Evolutionary conservation across 2,888 invertebrate species (phyloP), one percentile per base, ranked within the genome.

Genomic region (Dilophus febrilis): DNA sequence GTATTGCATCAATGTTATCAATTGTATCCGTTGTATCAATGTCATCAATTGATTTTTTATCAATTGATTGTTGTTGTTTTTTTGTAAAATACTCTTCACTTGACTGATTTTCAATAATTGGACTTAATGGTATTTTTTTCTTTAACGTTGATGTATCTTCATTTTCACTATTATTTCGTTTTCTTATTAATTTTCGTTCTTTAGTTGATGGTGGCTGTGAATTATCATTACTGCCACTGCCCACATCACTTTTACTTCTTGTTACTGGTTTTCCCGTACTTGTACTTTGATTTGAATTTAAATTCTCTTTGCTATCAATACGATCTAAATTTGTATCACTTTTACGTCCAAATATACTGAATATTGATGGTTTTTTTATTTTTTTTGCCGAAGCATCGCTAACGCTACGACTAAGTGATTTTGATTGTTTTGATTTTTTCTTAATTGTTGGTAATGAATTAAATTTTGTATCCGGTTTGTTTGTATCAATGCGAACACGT

Each of bases 21-120:
- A 38, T 33, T 40, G 41, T 52, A 52, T 17, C 54, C 51, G 43
- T 57, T 50, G 35, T 46, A 49, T 33, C 35, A 17, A 30, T 28
- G 17, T 31, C n/a, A 28, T 53, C 58, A 53, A 55, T 48, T 47
- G 59, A 58, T 26, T 18, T 28, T 22, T 30, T 31, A 35, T 35
- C 36, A 13, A 29, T 17, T 19, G 37, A 18, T 12, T 18, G 29
- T 13, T 19, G 19, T n/a, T n/a, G n/a, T n/a, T n/a, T n/a, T n/a
- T n/a, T n/a, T n/a, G n/a, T n/a, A 22, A 22, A 22, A 22, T 22
- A 22, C 8, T 51, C 49, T 36, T 53, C 50, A 14, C 48, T 68
- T 13, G 74, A 79, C 11, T 77, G 71, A 45, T 75, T 74, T 60
- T 84, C 84, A 46, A 83, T 82, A 38, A 85, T 84, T 1, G 84